Conservation (phyloP, 1,140 invertebrate genomes). For the Lordiphosa clarofinis region DNA sequence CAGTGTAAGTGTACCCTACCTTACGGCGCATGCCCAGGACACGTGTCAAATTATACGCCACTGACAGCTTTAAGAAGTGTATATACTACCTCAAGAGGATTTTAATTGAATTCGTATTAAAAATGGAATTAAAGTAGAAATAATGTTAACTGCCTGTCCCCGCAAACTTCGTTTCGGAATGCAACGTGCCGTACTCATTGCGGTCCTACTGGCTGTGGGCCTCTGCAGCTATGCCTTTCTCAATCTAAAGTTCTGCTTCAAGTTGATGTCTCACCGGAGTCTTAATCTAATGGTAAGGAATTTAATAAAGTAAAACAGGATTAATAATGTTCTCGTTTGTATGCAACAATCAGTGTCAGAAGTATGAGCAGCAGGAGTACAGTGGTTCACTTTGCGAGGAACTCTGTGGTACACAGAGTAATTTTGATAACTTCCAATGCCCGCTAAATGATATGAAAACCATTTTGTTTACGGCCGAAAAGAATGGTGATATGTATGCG, state of each 20-base stretch:
- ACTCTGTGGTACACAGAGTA: constrained; percentile 48
- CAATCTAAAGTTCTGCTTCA: constrained; percentile 73
- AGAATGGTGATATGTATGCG: constrained; percentile 68
- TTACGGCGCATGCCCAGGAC: no score
- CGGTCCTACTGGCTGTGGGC: constrained; percentile 63
- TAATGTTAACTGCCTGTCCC: constrained; percentile 65
- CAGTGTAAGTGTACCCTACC: no score
- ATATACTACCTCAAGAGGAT: no score
- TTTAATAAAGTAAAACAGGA: not conserved
- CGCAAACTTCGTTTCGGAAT: constrained; percentile 66
- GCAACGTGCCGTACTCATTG: constrained; percentile 66
- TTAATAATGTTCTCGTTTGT: not conserved
- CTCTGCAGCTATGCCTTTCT: constrained; percentile 72
- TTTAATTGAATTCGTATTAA: not conserved
- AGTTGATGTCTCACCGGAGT: constrained; percentile 70
- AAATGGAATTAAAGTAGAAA: constrained; percentile 2
- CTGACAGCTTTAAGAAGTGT: no score
- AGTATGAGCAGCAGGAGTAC: constrained; percentile 63
- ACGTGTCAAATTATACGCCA: no score
- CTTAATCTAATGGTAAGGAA: constrained; percentile 66
- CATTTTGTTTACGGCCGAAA: constrained; percentile 67
- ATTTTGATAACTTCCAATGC: constrained; percentile 69
- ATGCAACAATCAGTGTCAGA: constrained; percentile 52
- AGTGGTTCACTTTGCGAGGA: constrained; percentile 71
- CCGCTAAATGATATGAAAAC: constrained; percentile 67